Conservation (phyloP, 1,140 invertebrate species). For the Phymastichus coffea region DNA sequence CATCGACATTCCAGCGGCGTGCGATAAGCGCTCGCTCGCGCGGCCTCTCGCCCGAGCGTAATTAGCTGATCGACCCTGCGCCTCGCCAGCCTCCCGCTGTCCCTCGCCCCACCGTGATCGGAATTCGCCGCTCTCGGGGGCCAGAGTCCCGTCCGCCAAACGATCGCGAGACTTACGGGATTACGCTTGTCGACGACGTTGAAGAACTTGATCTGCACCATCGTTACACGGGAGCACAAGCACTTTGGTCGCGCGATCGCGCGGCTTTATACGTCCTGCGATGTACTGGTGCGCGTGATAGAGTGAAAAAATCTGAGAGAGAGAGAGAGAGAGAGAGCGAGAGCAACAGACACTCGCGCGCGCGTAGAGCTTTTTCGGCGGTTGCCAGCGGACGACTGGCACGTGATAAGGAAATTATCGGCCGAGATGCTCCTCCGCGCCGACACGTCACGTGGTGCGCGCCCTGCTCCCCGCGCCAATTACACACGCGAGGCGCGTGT, state of each 20-base stretch:
- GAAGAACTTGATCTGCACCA: conserved; percentile 47
- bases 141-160: too few species aligned
- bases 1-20: too few species aligned
- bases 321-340: neutral
- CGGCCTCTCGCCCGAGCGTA: too few species aligned
- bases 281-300: too few species aligned
- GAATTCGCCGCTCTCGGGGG: too few species aligned
- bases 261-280: neutral
- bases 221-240: too few species aligned
- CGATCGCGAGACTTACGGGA: conserved; percentile 46
- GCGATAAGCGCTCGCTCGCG: too few species aligned
- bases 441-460: conserved; percentile 36
- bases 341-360: neutral
- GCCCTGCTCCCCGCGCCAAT: neutral
- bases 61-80: too few species aligned
- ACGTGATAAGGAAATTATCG: conserved; percentile 38
- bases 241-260: neutral
- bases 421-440: conserved; percentile 31
- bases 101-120: too few species aligned
- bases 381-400: conserved; percentile 40
- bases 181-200: conserved; percentile 42
- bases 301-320: conserved; percentile 14
- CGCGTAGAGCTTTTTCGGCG: neutral
- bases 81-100: too few species aligned
- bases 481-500: neutral